Evolutionary conservation across 2,797 vertebrate genomes (phyloP).

Genomic region (Myoxocephalus aenaeus): DNA sequence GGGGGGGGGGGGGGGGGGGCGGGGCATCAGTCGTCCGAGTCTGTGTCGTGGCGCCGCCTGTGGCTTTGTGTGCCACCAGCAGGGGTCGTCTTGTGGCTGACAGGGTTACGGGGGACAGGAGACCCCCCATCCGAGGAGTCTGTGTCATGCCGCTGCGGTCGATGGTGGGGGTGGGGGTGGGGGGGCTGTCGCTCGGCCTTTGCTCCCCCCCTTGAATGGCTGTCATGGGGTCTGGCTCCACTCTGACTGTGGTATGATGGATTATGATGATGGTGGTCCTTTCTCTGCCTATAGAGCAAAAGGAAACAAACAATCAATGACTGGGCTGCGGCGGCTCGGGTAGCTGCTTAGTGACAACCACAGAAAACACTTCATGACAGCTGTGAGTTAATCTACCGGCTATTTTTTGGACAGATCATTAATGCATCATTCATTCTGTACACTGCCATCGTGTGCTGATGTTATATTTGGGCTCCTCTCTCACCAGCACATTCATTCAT

Average conservation of each 20-base stretch:
- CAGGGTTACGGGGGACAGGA: slow-evolving; percentile 73
- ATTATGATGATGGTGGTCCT: slow-evolving; percentile 85
- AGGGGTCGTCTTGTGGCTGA: slow-evolving; percentile 77
- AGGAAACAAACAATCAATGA: slow-evolving; percentile 77
- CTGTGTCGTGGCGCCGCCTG: slow-evolving; percentile 85
- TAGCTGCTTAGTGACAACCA: neutral
- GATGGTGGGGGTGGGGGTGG: slow-evolving; percentile 64
- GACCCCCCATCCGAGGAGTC: slow-evolving; percentile 82
- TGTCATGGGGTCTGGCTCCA: slow-evolving; percentile 85
- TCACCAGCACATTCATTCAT: neutral
- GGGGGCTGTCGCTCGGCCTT: slow-evolving; percentile 78
- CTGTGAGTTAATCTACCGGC: neutral
- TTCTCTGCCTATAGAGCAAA: slow-evolving; percentile 81
- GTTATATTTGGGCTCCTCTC: neutral
- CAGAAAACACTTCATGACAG: slow-evolving; percentile 13
- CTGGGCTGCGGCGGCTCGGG: slow-evolving; percentile 36
- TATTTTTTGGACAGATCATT: neutral
- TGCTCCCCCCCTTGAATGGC: slow-evolving; percentile 83
- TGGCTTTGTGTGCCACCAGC: slow-evolving; percentile 79
- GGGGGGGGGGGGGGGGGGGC: slow-evolving; percentile 16
- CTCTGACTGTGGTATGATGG: slow-evolving; percentile 86
- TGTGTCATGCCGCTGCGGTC: slow-evolving; percentile 79
- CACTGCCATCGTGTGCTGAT: neutral
- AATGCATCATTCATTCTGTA: neutral
- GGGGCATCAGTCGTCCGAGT: slow-evolving; percentile 83